These are phyloP conservation scores for Herpetotheres cachinnans DNA, from an alignment of 2,113 vertebrate genomes.

Conservation along the genomic window DNA sequence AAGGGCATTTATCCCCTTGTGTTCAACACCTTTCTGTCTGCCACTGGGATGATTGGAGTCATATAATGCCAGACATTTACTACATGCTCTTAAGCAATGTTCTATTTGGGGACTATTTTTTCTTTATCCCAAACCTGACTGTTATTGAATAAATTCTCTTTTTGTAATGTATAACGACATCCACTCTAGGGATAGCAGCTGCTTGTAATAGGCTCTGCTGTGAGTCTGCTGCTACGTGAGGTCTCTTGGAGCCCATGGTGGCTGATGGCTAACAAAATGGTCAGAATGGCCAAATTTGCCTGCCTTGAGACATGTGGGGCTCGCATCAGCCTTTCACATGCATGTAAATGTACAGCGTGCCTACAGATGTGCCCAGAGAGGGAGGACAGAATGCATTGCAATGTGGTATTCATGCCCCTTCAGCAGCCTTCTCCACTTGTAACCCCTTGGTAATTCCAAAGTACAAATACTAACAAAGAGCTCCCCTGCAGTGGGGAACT, in stretches of 20 bases:
- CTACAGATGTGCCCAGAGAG: neutral
- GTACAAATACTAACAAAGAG: neutral
- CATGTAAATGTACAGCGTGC: rapidly evolving
- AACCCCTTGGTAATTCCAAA: neutral
- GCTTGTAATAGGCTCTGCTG: neutral
- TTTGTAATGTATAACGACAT: neutral
- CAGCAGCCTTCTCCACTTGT: neutral
- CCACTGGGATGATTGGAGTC: neutral
- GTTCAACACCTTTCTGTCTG: constrained; percentile 11
- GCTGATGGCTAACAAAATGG: neutral
- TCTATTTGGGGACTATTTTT: neutral
- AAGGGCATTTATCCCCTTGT: constrained; percentile 17
- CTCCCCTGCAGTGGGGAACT: neutral
- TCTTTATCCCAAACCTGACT: neutral
- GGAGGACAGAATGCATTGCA: neutral
- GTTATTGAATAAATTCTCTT: neutral
- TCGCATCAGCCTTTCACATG: neutral
- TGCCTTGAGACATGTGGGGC: neutral
- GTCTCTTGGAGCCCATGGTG: neutral
- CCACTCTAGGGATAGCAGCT: neutral
- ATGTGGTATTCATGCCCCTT: neutral
- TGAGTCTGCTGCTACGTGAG: neutral
- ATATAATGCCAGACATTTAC: neutral
- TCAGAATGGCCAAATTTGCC: neutral
- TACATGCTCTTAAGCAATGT: neutral